Evolutionary conservation across 1,140 invertebrate genomes (phyloP), one percentile per base, ranked within the genome.

Genomic region (Lordiphosa mommai): DNA sequence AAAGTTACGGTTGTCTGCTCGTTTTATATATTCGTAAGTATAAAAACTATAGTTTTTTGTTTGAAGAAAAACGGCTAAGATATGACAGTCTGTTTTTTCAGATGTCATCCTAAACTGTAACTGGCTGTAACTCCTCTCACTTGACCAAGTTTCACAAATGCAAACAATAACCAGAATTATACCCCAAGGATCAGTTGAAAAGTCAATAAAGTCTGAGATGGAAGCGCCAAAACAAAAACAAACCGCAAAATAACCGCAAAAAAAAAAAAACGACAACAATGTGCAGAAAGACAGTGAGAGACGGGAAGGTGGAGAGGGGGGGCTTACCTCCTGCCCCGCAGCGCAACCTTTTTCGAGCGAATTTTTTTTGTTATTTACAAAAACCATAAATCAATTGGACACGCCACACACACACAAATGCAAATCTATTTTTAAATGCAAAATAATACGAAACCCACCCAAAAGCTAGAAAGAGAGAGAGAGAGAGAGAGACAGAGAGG

Each of bases 321-420:
- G 5, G 20, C 4, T 23, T 23, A 23, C 20, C 20, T 23, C 20
- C 20, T 27, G 53, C 48, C 61, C 67, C 56, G 61, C 57, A 60
- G 77, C 52, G 77, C 52, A 72, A 80, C 76, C 76, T 80, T 79
- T 79, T 80, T 70, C 32, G 32, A 37, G 49, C 47, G 47, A 44
- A 40, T 70, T 60, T 68, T 57, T 63, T 71, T 46, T 37, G 60
- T 84, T 86, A 86, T 82, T 86, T 86, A 86, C 65, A 76, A 86
- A 86, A 86, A 80, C 82, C 82, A 86, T 86, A 86, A 86, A 86
- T 86, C 82, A 86, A 86, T 86, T 86, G 82, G 82, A 82, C 82
- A 86, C 82, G 82, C 67, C 67, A 33, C 32, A 36, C 23, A 40
- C 14, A 58, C 40, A 52, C 76, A 61, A 80, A 84, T 84, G 80